Evolutionary conservation across 2,888 invertebrate species (phyloP).

Genomic region (Dasysyrphus albostriatus): DNA sequence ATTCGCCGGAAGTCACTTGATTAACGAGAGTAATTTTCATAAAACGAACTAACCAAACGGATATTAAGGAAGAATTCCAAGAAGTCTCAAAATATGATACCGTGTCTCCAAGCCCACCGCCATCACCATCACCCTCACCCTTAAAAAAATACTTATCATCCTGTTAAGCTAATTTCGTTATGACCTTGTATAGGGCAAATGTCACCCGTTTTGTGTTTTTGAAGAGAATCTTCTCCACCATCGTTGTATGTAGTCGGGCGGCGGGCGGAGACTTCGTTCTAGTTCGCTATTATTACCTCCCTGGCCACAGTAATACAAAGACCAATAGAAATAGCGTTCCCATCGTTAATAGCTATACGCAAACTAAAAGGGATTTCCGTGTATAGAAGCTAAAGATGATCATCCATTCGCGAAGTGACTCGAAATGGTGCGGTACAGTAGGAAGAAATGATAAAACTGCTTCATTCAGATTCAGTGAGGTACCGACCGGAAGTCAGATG

Average conservation of each 20-base stretch:
- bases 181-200: slow-evolving; percentile 56
- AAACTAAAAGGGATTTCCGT: slow-evolving; percentile 14
- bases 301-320: slow-evolving; percentile 41
- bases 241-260: background rate
- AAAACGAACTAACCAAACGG: slow-evolving; percentile 67
- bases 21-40: slow-evolving; percentile 69
- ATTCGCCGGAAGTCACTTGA: slow-evolving; percentile 51
- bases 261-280: background rate
- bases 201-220: slow-evolving; percentile 57
- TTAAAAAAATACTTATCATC: slow-evolving; percentile 63
- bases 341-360: slow-evolving; percentile 52
- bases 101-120: slow-evolving; percentile 1
- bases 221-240: slow-evolving; percentile 46
- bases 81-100: slow-evolving; percentile 58
- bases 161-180: slow-evolving; percentile 72
- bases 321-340: slow-evolving; percentile 44
- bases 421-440: background rate
- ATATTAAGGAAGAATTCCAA: slow-evolving; percentile 56
- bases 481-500: slow-evolving; percentile 54
- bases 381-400: slow-evolving; percentile 19
- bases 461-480: slow-evolving; percentile 44
- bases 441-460: slow-evolving; percentile 68
- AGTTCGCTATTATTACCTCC: slow-evolving; percentile 69
- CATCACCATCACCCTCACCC: background rate
- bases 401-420: slow-evolving; percentile 40